Evolutionary conservation across 2,888 invertebrate genomes (phyloP).

Genomic region (Tinea pellionella): DNA sequence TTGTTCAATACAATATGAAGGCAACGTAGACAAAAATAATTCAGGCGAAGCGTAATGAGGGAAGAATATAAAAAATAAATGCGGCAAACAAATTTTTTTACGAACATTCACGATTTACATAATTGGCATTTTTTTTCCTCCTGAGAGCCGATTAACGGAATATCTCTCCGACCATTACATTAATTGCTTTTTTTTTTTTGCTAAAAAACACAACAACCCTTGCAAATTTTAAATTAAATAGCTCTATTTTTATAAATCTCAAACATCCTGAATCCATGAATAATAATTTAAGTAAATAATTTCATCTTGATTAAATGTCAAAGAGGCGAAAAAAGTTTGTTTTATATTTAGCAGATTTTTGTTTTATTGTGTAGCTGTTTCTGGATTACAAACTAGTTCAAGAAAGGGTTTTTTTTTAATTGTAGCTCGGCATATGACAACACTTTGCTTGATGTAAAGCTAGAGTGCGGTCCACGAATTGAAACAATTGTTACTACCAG

Average conservation of each 20-base stretch:
- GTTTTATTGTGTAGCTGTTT: too few species aligned
- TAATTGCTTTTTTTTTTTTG: neutral
- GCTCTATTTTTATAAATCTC: neutral
- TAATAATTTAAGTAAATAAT: neutral
- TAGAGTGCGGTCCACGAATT: too few species aligned
- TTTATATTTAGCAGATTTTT: too few species aligned
- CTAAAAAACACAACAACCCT: neutral
- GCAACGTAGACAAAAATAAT: neutral
- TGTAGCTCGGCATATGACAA: too few species aligned
- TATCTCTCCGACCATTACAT: constrained; percentile 4
- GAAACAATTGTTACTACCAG: too few species aligned
- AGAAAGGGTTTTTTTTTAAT: too few species aligned
- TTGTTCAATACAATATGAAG: neutral
- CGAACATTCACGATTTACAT: constrained; percentile 1
- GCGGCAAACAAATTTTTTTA: neutral
- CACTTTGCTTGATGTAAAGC: too few species aligned
- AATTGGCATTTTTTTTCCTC: neutral
- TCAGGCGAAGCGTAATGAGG: neutral
- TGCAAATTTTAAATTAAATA: neutral
- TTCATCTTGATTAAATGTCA: neutral
- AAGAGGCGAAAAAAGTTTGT: too few species aligned
- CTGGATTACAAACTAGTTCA: too few species aligned
- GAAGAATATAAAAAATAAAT: neutral
- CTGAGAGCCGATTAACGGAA: constrained; percentile 2
- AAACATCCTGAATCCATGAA: neutral